phyloP scores from a whole-genome alignment of 1,140 invertebrate species.

The Halictus rubicundus region DNA sequence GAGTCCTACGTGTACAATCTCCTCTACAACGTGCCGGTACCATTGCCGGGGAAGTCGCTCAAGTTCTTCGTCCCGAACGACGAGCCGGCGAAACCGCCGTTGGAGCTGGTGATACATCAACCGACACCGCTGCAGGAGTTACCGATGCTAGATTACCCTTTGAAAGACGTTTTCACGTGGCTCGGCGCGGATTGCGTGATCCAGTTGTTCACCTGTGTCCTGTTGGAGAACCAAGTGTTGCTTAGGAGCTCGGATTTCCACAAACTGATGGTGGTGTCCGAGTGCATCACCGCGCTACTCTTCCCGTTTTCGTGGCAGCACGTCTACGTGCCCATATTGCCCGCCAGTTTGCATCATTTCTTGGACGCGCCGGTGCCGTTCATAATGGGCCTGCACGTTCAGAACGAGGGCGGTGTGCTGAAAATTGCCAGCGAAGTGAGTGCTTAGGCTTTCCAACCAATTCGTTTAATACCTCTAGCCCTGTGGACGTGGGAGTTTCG shows the following conservation, averaged over 20 bases:
- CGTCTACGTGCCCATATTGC: constrained; percentile 99
- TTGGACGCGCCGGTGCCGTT: constrained; percentile 99
- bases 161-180: constrained; percentile 92
- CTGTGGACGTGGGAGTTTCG: not conserved
- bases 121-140: constrained; percentile 89
- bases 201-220: constrained; percentile 96
- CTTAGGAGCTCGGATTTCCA: constrained; percentile 96
- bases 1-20: constrained; percentile 98
- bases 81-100: constrained; percentile 86
- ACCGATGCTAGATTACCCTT: constrained; percentile 95
- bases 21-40: constrained; percentile 95
- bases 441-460: not conserved
- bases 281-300: constrained; percentile 93
- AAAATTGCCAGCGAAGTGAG: constrained; percentile 84
- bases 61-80: constrained; percentile 89
- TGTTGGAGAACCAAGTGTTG: constrained; percentile 98
- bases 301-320: constrained; percentile 99
- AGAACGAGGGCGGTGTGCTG: constrained; percentile 81
- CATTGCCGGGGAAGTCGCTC: constrained; percentile 91
- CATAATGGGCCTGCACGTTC: constrained; percentile 94
- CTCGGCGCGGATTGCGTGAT: constrained; percentile 95
- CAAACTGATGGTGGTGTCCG: constrained; percentile 97
- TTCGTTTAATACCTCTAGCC: not conserved
- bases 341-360: constrained; percentile 96
- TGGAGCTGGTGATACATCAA: constrained; percentile 86